Percentiles rank a stretch among this genome's conserved stretches.
phyloP scores from a whole-genome alignment of 2,888 invertebrate genomes.

The Trichogramma evanescens region DNA sequence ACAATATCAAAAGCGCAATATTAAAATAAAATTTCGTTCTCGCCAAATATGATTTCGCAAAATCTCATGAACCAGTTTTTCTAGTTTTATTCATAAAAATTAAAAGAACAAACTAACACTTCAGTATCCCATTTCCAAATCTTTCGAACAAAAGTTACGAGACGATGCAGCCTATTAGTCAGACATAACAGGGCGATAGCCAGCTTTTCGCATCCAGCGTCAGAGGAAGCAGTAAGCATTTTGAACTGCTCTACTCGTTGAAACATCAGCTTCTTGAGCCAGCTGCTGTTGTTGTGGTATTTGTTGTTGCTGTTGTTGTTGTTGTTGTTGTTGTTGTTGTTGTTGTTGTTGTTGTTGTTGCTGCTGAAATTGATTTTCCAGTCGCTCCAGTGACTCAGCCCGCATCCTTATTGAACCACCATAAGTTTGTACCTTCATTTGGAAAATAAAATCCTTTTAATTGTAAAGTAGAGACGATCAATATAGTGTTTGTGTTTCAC shows the following conservation, averaged over 20 bases:
- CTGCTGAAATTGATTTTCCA: conserved; percentile 50
- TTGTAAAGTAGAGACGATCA: no score
- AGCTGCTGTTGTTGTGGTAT: conserved; percentile 29
- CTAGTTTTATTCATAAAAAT: no score
- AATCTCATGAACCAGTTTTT: no score
- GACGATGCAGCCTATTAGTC: no score
- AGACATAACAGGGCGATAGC: not conserved
- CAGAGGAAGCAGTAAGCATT: conserved; percentile 61
- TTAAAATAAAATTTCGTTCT: no score
- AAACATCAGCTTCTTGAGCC: conserved; percentile 37
- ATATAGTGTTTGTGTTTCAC: no score
- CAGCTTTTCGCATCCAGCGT: conserved; percentile 43
- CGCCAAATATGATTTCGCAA: no score
- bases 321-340: conserved; percentile 21
- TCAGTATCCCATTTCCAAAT: no score
- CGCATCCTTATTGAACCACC: conserved; percentile 77
- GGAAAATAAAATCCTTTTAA: no score
- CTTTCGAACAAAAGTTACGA: no score
- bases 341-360: conserved; percentile 29
- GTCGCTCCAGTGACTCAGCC: conserved; percentile 68
- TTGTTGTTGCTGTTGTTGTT: conserved; percentile 16
- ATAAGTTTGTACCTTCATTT: conserved; percentile 60
- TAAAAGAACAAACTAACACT: no score
- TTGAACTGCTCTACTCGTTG: conserved; percentile 53
- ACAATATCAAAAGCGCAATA: no score